Evolutionary conservation across 2,797 vertebrate genomes (phyloP).

Genomic region (Rhynchotus rufescens): DNA sequence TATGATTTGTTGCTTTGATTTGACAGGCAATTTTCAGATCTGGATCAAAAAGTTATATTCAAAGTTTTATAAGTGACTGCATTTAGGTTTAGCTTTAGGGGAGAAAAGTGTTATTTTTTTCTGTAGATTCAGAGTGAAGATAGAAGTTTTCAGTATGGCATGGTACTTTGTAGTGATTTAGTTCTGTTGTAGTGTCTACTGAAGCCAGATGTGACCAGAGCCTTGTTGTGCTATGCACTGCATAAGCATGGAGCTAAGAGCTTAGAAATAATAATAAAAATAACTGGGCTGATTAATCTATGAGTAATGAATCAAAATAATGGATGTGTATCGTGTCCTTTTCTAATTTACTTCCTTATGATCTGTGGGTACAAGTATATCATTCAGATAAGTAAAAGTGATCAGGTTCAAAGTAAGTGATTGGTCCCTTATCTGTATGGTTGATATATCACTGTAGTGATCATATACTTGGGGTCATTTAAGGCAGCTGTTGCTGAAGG

Average conservation of each 20-base stretch:
- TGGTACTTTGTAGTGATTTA: not conserved
- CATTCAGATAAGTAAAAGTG: not conserved
- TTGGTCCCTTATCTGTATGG: not conserved
- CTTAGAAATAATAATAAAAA: not conserved
- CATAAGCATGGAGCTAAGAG: not conserved
- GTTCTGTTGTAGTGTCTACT: not conserved
- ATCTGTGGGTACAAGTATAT: not conserved
- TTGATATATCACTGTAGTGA: not conserved
- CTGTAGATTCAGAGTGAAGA: not conserved
- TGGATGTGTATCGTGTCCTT: not conserved
- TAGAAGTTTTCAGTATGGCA: not conserved
- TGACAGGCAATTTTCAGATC: constrained; percentile 62
- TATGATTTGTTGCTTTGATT: constrained; percentile 31
- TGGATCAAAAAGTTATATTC: constrained; percentile 27
- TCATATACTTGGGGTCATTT: no score
- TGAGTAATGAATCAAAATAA: not conserved
- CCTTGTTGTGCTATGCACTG: not conserved
- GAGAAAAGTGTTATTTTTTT: not conserved
- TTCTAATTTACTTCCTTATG: not conserved
- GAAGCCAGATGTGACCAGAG: not conserved
- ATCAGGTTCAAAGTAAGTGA: not conserved
- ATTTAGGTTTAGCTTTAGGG: not conserved
- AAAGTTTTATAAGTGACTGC: constrained; percentile 11
- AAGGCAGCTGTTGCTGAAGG: not conserved
- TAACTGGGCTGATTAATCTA: not conserved